Percentiles rank a stretch among this genome's conserved stretches.
These are phyloP conservation scores for Trissolcus basalis DNA, from an alignment of 1,140 invertebrate species.

Conservation along the genomic window DNA sequence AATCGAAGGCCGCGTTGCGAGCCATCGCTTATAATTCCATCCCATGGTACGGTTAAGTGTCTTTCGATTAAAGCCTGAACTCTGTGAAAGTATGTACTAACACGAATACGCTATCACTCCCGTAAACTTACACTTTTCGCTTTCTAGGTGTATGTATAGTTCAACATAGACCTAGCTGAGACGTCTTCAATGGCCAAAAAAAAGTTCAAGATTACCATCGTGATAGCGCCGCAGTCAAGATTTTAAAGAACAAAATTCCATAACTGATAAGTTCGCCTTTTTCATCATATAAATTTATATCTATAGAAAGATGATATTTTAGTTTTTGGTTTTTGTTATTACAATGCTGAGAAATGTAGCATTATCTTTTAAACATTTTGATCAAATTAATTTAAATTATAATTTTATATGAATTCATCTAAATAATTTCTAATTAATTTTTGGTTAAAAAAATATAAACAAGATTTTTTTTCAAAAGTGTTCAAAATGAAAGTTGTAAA, in stretches of 20 bases:
- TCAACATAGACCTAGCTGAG: constrained; percentile 26
- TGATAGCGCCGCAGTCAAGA: constrained; percentile 25
- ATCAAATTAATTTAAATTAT: too few species aligned
- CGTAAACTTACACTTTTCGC: constrained; percentile 30
- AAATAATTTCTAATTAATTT: too few species aligned
- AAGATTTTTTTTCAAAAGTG: too few species aligned
- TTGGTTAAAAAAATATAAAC: too few species aligned
- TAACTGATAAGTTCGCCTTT: too few species aligned
- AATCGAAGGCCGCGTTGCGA: constrained; percentile 60
- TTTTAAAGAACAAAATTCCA: neutral
- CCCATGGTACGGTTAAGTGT: constrained; percentile 63
- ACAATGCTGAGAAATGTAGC: too few species aligned
- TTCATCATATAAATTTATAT: too few species aligned
- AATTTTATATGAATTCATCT: too few species aligned
- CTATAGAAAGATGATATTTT: too few species aligned
- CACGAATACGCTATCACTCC: constrained; percentile 35
- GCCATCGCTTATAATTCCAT: constrained; percentile 66
- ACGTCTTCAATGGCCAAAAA: constrained; percentile 42
- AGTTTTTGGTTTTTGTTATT: too few species aligned
- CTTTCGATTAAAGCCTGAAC: constrained; percentile 65
- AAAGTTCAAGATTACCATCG: constrained; percentile 43
- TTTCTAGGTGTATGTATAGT: constrained; percentile 29
- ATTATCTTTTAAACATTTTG: too few species aligned
- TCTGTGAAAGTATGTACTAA: constrained; percentile 64
- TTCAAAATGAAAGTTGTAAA: too few species aligned